Evolutionary conservation across 30 jellyfish, hydroid and myxozoan species (phyloP), one percentile per base, ranked within the genome.

Genomic region (Cassiopea xamachana): DNA sequence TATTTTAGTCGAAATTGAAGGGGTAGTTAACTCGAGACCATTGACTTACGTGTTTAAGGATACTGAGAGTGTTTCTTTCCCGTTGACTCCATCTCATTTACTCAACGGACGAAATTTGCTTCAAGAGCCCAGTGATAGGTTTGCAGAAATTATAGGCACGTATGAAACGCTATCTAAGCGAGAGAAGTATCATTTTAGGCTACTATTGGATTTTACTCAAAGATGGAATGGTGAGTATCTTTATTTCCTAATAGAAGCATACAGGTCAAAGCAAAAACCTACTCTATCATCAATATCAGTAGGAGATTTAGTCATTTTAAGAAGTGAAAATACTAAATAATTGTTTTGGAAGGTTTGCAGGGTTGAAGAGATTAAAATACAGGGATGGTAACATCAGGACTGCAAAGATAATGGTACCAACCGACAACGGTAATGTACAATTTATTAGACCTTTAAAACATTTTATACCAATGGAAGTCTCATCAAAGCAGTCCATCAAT

Each of bases 1-100:
- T 6, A 74, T 86, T 74, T 43, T 75, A 49, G 74, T 79, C 7
- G 94, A 76, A 45, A 67, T 86, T 1, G 94, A 76, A 86, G 48
- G 82, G 44, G 93, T 85, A 73, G 60, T 85, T 1, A 85, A 69
- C 39, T 76, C 88, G 19, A 55, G 94, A 2, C 94, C 92, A 8
- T 15, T 84, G 10, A 84, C 92, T 3, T 84, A 84, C 60, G 50
- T 58, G 82, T 51, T 73, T 12, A 27, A 27, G 39, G 39, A 27
- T 27, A 27, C 39, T 27, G 39, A 27, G 39, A 0, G 39, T 27
- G 39, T 73, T 73, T 73, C 82, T 14, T 73, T 19, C 55, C 82
- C 82, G 60, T 49, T 73, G 12, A 15, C 82, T 43, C 82, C 82
- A n/a, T 73, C 82, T 73, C 82, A 73, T 47, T 49, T 73, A 49